Base-by-base conservation (phyloP, 2,888 invertebrate genomes). In the Dynastes maya region DNA sequence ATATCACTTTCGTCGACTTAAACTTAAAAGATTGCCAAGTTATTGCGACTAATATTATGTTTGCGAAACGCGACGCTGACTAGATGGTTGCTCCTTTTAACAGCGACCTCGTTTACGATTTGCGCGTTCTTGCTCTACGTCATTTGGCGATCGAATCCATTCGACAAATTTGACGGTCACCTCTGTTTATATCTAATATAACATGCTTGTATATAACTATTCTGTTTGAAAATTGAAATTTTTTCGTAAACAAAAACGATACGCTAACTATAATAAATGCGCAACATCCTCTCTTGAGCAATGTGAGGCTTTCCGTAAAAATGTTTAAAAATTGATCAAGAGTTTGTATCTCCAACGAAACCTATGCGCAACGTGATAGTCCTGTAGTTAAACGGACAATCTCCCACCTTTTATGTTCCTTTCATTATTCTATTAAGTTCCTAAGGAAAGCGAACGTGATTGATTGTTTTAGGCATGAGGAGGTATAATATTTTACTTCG, bases 81-180 rank as follows among this genome's bases (percentile, higher is more conserved):
- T 72, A 72, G 58, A 72, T 72, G 72, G 58, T 58, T 72, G 72
- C 72, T 58, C 72, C 72, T 72, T 72, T 72, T 72, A 72, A 72
- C 72, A 67, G 53, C 76, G 76, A 76, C 76, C 76, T 76, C 76
- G 67, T 76, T 76, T 55, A 64, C 67, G 65, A 76, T 64, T 64
- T 76, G 67, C 63, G 67, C 67, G 53, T n/a, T 76, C 64, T 16
- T 53, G 53, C 53, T 53, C 67, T 76, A 76, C 76, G 76, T 76
- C 67, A 76, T 61, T 55, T 72, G 16, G 58, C 58, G 58, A 58
- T 72, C 72, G 58, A 72, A 72, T 22, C 61, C 45, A 61, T 61
- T 58, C 72, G 22, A 72, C 72, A 72, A 72, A 72, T 72, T 72
- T 68, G 68, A 68, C 68, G 68, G 68, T 68, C 68, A 68, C 68